A percentile compares a stretch with the other conserved stretches of the same genome.
These are phyloP conservation scores for Protodeltote pygarga DNA, from an alignment of 2,888 invertebrate genomes.

Conservation along the genomic window DNA sequence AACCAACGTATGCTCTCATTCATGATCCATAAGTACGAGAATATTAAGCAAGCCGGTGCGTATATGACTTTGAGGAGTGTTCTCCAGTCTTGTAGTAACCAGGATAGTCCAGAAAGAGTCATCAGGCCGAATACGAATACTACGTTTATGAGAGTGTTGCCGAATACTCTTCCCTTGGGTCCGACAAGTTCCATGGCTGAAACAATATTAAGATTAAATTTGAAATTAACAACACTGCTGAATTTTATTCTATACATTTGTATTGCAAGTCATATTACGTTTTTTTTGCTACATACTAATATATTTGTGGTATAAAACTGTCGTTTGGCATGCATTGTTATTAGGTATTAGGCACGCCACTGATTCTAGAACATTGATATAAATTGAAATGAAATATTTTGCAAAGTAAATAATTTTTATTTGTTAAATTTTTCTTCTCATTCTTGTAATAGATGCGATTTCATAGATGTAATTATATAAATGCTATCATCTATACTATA, in stretches of 20 bases:
- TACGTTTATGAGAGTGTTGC: constrained; percentile 90
- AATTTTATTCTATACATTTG: too few species aligned
- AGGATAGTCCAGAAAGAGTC: constrained; percentile 89
- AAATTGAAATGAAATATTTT: not conserved
- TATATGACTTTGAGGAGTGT: constrained; percentile 89
- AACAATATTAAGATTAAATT: constrained; percentile 42
- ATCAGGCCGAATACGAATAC: constrained; percentile 92
- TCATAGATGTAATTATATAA: too few species aligned
- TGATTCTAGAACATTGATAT: too few species aligned
- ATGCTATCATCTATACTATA: too few species aligned
- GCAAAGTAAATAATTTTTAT: not conserved
- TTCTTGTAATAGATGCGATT: too few species aligned
- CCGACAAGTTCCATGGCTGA: constrained; percentile 93
- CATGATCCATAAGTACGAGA: constrained; percentile 90
- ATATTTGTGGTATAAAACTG: too few species aligned
- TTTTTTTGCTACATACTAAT: too few species aligned
- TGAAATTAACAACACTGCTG: too few species aligned
- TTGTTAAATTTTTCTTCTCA: too few species aligned
- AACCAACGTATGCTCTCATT: constrained; percentile 94
- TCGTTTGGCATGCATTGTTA: too few species aligned
- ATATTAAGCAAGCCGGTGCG: constrained; percentile 89
- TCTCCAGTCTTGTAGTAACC: constrained; percentile 91
- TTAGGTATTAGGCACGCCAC: too few species aligned
- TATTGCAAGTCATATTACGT: too few species aligned
- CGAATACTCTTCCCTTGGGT: constrained; percentile 91